Conservation (phyloP, 2,888 invertebrate species). For the Thecophora atra region DNA sequence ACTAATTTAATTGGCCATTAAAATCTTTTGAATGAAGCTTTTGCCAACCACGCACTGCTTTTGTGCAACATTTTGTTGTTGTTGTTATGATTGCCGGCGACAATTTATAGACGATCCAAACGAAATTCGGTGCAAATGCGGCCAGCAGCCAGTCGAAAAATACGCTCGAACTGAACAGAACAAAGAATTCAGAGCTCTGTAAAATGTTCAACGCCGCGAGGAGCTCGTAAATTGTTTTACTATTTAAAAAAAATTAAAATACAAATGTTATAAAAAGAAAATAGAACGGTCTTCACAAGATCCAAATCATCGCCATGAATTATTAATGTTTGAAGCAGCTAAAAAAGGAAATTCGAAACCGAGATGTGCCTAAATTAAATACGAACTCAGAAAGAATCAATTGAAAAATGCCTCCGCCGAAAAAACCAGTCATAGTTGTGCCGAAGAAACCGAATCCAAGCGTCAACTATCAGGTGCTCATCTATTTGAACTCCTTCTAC, state of each 20-base stretch:
- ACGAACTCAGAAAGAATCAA: background rate
- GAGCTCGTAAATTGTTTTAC: no score
- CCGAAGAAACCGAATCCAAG: constrained; percentile 76
- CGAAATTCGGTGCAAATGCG: constrained; percentile 18
- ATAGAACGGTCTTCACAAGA: no score
- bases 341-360: no score
- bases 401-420: constrained; percentile 57
- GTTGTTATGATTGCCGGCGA: no score
- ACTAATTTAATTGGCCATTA: no score
- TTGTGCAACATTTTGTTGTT: no score
- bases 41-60: no score
- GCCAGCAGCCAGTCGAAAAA: constrained; percentile 59
- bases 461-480: constrained; percentile 82
- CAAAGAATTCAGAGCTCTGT: background rate
- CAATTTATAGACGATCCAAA: background rate
- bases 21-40: no score
- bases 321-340: no score
- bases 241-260: no score
- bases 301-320: no score
- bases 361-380: background rate
- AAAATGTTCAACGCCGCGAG: background rate
- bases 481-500: constrained; percentile 86
- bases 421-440: constrained; percentile 53
- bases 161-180: constrained; percentile 52
- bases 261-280: no score